These are phyloP conservation scores for Potorous gilbertii DNA, from an alignment of 2,797 vertebrate species.

Conservation along the genomic window DNA sequence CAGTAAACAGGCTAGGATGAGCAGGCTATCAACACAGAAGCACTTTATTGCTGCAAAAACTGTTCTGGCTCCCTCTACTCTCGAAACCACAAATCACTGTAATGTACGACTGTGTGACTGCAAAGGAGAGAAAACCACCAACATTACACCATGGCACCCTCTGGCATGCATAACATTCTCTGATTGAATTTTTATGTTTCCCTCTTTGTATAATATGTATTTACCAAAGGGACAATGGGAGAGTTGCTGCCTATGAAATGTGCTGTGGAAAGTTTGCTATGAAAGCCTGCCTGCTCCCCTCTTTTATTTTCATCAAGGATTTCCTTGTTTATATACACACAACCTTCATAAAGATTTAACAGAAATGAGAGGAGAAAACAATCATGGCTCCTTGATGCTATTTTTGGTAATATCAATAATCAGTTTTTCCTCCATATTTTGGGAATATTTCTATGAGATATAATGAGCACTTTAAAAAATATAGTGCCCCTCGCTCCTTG, in stretches of 20 bases:
- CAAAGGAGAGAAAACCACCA: neutral
- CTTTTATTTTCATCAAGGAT: neutral
- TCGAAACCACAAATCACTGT: neutral
- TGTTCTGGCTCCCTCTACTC: neutral
- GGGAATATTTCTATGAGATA: neutral
- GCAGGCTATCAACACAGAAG: neutral
- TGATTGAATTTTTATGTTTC: constrained; percentile 56
- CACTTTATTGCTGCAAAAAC: constrained; percentile 5
- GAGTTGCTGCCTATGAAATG: constrained; percentile 41
- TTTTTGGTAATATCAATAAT: neutral
- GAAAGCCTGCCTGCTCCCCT: neutral
- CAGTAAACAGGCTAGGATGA: neutral
- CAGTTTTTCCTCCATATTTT: neutral
- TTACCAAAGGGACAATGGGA: constrained; percentile 79
- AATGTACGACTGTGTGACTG: neutral
- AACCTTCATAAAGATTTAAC: neutral
- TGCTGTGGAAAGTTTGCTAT: neutral
- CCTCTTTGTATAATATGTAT: constrained; percentile 75
- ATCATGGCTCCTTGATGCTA: neutral
- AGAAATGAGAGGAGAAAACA: neutral
- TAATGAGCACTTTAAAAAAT: neutral
- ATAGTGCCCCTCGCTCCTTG: neutral
- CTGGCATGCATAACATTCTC: constrained; percentile 16
- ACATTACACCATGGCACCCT: neutral
- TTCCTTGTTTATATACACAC: neutral